phyloP scores from a whole-genome alignment of 1,140 invertebrate genomes.

The Megalonaias nervosa region DNA sequence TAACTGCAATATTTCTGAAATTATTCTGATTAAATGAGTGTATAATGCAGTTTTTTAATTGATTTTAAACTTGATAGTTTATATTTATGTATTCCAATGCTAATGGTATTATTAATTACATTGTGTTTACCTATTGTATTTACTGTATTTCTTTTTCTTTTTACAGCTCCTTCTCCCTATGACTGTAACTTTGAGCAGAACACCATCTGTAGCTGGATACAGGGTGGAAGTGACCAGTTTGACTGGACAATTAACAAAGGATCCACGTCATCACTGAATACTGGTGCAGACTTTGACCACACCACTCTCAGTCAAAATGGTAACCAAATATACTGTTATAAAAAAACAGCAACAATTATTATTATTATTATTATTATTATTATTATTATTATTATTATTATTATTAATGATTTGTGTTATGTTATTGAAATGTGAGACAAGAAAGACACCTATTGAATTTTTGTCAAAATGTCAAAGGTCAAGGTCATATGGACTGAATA shows the following conservation, averaged over 20 bases:
- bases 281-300: slow-evolving; percentile 58
- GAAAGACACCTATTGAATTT: no score
- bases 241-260: slow-evolving; percentile 56
- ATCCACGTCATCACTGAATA: slow-evolving; percentile 47
- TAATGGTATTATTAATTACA: no score
- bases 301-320: slow-evolving; percentile 43
- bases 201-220: slow-evolving; percentile 54
- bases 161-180: slow-evolving; percentile 43
- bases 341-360: no score
- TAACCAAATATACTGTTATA: slow-evolving; percentile 7
- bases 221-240: slow-evolving; percentile 54
- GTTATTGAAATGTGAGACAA: no score
- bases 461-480: no score
- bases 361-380: no score
- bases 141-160: background rate
- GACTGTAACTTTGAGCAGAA: slow-evolving; percentile 59
- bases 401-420: no score
- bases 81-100: no score
- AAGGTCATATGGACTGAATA: no score
- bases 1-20: background rate
- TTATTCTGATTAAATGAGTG: background rate
- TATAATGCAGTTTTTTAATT: no score
- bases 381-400: no score
- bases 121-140: background rate
- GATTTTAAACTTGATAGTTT: no score